A percentile compares a stretch with the other conserved stretches of the same genome.
These are phyloP conservation scores for Pluvialis apricaria DNA, from an alignment of 2,113 vertebrate species.

Conservation along the genomic window DNA sequence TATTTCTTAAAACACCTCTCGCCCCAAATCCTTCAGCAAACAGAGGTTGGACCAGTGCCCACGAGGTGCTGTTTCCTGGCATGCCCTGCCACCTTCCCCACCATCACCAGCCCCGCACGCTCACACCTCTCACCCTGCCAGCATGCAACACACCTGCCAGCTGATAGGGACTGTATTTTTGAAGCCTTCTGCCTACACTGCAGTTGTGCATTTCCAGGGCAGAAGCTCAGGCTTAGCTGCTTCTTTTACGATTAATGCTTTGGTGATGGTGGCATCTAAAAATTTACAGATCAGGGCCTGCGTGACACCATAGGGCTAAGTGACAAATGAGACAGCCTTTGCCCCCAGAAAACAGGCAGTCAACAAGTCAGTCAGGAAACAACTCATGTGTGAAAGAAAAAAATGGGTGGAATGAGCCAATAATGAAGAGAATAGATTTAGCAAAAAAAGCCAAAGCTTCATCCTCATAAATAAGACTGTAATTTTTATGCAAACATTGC, in stretches of 20 bases:
- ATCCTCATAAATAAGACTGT: neutral
- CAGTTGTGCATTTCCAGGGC: neutral
- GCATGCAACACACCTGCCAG: fast-evolving
- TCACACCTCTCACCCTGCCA: neutral
- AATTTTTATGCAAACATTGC: neutral
- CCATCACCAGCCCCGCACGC: fast-evolving
- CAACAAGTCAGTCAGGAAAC: neutral
- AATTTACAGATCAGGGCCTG: neutral
- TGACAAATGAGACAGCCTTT: neutral
- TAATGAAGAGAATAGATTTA: neutral
- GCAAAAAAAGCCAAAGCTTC: neutral
- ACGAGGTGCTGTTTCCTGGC: neutral
- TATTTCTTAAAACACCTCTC: slow-evolving; percentile 46
- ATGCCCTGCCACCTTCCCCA: neutral
- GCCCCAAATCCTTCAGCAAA: slow-evolving; percentile 19
- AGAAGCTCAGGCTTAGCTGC: neutral
- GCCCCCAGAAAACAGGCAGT: neutral
- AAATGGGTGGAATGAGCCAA: neutral
- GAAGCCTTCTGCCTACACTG: neutral
- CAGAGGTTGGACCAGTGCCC: neutral
- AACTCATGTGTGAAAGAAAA: neutral
- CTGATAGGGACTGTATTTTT: neutral
- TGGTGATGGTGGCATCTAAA: neutral
- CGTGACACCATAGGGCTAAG: neutral
- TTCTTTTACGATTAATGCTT: neutral